phyloP scores from a whole-genome alignment of 2,888 invertebrate species.

The Seladonia tumulorum region DNA sequence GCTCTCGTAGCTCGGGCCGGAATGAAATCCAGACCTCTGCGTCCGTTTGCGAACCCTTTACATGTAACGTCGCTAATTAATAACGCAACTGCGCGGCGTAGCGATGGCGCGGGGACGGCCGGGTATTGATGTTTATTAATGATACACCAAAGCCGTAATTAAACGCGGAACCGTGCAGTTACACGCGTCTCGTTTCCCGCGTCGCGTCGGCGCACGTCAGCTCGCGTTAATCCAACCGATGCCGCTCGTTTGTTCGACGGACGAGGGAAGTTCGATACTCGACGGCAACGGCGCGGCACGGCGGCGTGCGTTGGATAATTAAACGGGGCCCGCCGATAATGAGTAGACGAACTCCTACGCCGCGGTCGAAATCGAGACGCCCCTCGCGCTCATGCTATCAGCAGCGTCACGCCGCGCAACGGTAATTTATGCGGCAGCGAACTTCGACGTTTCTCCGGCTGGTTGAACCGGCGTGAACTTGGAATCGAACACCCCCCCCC shows the following conservation, averaged over 20 bases:
- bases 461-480: background rate
- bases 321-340: conserved; percentile 63
- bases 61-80: conserved; percentile 46
- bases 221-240: conserved; percentile 60
- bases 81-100: conserved; percentile 24
- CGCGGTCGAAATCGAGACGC: conserved; percentile 58
- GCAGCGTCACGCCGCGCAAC: background rate
- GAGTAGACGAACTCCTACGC: conserved; percentile 49
- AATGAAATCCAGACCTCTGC: conserved; percentile 15
- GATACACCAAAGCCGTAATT: conserved; percentile 50
- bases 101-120: background rate
- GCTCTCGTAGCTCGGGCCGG: background rate
- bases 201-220: conserved; percentile 4
- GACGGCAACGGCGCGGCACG: background rate
- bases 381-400: background rate
- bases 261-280: conserved; percentile 54
- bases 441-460: conserved; percentile 27
- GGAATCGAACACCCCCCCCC: background rate
- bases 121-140: conserved; percentile 55
- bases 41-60: conserved; percentile 20
- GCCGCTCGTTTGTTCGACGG: conserved; percentile 62
- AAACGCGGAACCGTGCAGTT: conserved; percentile 55
- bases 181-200: conserved; percentile 31
- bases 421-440: conserved; percentile 54
- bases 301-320: conserved; percentile 60